A percentile compares a stretch with the other conserved stretches of the same genome.
phyloP scores from a whole-genome alignment of 2,888 invertebrate species.

The Eristalis intricaria region DNA sequence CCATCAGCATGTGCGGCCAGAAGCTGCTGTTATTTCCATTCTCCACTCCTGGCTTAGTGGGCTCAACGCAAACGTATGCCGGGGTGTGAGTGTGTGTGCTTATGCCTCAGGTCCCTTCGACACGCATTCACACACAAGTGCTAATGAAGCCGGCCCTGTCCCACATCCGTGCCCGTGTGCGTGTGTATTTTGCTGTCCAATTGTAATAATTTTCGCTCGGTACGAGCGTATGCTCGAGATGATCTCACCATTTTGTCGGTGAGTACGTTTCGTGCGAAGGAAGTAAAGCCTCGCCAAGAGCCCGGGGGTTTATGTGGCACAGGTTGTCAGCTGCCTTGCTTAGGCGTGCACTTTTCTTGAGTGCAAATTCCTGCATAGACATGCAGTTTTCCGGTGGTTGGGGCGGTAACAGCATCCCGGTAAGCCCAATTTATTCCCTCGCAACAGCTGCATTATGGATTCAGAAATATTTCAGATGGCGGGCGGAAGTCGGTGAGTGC shows the following conservation, averaged over 20 bases:
- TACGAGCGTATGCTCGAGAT: constrained; percentile 42
- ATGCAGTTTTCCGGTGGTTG: constrained; percentile 49
- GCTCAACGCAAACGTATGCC: not conserved
- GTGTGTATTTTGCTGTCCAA: constrained; percentile 20
- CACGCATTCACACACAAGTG: constrained; percentile 50
- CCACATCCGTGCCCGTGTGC: not conserved
- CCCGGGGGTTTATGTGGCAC: not conserved
- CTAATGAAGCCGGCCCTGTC: constrained; percentile 39
- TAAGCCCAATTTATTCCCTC: constrained; percentile 59
- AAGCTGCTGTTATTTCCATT: constrained; percentile 39
- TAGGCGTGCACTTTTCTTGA: constrained; percentile 33
- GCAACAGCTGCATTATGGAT: constrained; percentile 46
- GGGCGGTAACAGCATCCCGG: constrained; percentile 54
- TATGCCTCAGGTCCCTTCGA: not conserved
- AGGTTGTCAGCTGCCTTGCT: constrained; percentile 31
- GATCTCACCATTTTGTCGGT: constrained; percentile 50
- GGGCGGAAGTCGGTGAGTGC: constrained; percentile 4
- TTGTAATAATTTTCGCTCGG: constrained; percentile 52
- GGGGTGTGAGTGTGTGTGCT: not conserved
- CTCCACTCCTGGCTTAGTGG: not conserved
- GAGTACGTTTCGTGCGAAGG: constrained; percentile 13
- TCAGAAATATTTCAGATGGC: constrained; percentile 32
- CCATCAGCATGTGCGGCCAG: constrained; percentile 22
- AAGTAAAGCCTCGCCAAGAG: not conserved
- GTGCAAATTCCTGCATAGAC: constrained; percentile 50